These are phyloP conservation scores for Eulemur rubriventer DNA, from an alignment of 2,797 vertebrate species.

Conservation along the genomic window DNA sequence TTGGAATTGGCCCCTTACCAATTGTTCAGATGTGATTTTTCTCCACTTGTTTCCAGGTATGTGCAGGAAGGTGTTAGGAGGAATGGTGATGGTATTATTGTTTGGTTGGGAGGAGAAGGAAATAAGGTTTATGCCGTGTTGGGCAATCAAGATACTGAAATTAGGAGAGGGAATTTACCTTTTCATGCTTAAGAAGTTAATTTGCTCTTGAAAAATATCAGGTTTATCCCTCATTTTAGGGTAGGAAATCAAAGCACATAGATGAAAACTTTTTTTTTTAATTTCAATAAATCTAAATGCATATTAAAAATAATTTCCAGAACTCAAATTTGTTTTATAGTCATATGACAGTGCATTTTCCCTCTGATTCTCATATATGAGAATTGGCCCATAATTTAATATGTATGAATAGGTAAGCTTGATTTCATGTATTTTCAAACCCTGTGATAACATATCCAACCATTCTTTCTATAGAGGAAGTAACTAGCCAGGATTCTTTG, in stretches of 20 bases:
- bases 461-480: neutral
- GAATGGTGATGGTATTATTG: neutral
- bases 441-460: neutral
- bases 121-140: neutral
- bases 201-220: neutral
- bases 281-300: neutral
- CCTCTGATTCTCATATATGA: neutral
- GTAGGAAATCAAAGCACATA: neutral
- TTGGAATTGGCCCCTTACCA: neutral
- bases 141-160: neutral
- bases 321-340: neutral
- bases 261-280: neutral
- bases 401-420: neutral
- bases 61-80: neutral
- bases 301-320: constrained; percentile 18
- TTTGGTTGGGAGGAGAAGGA: neutral
- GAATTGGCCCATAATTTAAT: neutral
- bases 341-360: neutral
- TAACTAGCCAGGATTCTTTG: neutral
- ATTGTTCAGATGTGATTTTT: neutral
- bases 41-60: neutral
- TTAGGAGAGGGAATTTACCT: neutral
- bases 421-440: neutral
- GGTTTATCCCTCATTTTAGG: neutral
- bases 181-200: neutral